phyloP scores from a whole-genome alignment of 2,113 vertebrate genomes.

The Phoenicopterus ruber region DNA sequence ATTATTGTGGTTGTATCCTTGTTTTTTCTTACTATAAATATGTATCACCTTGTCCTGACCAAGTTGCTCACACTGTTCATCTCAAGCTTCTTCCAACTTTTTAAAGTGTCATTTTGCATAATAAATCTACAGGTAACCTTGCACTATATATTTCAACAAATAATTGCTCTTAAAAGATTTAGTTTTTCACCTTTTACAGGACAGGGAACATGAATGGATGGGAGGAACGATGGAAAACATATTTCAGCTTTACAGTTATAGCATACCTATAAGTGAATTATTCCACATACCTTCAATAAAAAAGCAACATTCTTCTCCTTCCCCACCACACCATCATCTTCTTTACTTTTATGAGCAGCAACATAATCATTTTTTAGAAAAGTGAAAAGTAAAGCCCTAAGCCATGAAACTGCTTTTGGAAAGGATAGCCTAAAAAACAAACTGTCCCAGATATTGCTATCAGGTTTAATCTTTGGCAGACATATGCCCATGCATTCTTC shows the following conservation, averaged over 20 bases:
- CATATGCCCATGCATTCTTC: not conserved
- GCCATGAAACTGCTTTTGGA: not conserved
- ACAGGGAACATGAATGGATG: not conserved
- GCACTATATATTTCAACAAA: not conserved
- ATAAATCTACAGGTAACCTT: not conserved
- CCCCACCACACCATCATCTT: not conserved
- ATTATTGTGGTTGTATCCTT: not conserved
- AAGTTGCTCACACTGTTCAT: not conserved
- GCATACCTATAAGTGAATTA: not conserved
- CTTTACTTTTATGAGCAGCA: not conserved
- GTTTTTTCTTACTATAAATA: not conserved
- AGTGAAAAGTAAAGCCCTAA: not conserved
- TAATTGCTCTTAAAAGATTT: not conserved
- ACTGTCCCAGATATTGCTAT: not conserved
- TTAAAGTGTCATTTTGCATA: not conserved
- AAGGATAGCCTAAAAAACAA: not conserved
- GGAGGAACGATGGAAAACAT: not conserved
- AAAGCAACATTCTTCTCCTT: not conserved
- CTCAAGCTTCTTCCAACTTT: not conserved
- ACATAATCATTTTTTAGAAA: not conserved
- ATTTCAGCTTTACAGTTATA: not conserved
- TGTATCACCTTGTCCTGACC: not conserved
- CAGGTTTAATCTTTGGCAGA: not conserved
- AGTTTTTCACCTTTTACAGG: not conserved
- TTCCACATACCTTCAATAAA: not conserved